phyloP scores from a whole-genome alignment of 2,113 vertebrate species.

The Cyanoramphus novaezelandiae region DNA sequence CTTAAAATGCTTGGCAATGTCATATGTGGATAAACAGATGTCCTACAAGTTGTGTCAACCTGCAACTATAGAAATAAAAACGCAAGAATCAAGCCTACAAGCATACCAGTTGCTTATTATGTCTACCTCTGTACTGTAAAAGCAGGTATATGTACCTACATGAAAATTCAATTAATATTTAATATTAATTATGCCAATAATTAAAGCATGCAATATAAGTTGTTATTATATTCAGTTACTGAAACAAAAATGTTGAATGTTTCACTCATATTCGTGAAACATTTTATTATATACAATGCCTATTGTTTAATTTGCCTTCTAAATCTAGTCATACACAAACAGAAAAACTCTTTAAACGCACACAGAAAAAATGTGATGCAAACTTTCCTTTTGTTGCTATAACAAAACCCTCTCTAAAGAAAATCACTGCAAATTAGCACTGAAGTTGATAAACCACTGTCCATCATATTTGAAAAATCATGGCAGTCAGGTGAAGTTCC shows the following conservation, averaged over 20 bases:
- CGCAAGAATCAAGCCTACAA: neutral
- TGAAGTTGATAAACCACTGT: too few species aligned
- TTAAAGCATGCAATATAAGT: neutral
- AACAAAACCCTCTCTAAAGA: neutral
- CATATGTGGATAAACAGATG: neutral
- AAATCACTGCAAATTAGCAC: neutral
- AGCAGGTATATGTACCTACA: neutral
- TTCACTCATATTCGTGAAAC: neutral
- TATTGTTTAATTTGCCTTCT: neutral
- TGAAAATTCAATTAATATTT: neutral
- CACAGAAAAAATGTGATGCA: fast-evolving
- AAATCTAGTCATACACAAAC: neutral
- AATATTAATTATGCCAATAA: neutral
- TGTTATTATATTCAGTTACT: neutral
- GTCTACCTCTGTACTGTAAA: neutral
- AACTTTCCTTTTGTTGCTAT: neutral
- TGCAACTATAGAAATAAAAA: neutral
- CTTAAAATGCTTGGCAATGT: neutral
- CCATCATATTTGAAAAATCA: too few species aligned
- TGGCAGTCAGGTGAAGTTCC: too few species aligned
- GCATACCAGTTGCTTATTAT: neutral
- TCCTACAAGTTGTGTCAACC: neutral
- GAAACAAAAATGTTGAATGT: neutral
- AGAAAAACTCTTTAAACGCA: neutral
- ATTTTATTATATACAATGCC: neutral